phyloP scores from a whole-genome alignment of 1,140 invertebrate genomes.

The Trachelipus rathkii region DNA sequence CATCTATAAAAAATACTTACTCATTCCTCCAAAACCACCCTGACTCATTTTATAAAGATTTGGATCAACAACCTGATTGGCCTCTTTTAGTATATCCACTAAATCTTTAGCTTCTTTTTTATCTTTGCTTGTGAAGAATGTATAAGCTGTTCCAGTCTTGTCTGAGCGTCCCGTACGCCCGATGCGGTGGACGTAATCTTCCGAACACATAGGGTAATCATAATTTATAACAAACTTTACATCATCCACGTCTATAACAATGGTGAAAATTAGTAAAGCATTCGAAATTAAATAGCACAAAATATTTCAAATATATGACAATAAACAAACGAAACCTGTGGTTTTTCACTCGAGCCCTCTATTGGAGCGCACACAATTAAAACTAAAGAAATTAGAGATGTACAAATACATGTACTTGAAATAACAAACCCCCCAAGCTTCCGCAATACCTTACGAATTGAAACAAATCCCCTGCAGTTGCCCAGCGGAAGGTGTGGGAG shows the following conservation, averaged over 20 bases:
- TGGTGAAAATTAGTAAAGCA: not conserved
- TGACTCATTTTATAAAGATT: slow-evolving; percentile 50
- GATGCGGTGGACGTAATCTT: slow-evolving; percentile 99
- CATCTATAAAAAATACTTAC: slow-evolving; percentile 11
- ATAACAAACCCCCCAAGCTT: slow-evolving; percentile 36
- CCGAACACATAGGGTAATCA: slow-evolving; percentile 96
- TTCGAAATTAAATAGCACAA: not conserved
- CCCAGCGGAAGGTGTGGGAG: slow-evolving; percentile 2
- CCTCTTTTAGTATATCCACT: slow-evolving; percentile 83
- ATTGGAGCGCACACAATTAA: slow-evolving; percentile 36
- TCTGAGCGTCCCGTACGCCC: slow-evolving; percentile 90
- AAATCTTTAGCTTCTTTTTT: slow-evolving; percentile 91
- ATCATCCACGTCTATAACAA: slow-evolving; percentile 86
- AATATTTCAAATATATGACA: not conserved
- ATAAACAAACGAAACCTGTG: slow-evolving; percentile 29
- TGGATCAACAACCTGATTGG: slow-evolving; percentile 69
- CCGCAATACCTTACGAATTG: slow-evolving; percentile 30
- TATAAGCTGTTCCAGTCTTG: slow-evolving; percentile 92
- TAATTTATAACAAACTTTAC: slow-evolving; percentile 99
- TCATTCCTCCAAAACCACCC: slow-evolving; percentile 48
- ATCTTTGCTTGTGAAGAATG: slow-evolving; percentile 91
- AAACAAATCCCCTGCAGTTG: not conserved
- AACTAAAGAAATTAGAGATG: not conserved
- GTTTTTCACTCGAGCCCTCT: slow-evolving; percentile 38
- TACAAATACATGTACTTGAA: not conserved